Evolutionary conservation across 2,797 vertebrate species (phyloP), one percentile per base, ranked within the genome.

Genomic region (Heliangelus exortis): DNA sequence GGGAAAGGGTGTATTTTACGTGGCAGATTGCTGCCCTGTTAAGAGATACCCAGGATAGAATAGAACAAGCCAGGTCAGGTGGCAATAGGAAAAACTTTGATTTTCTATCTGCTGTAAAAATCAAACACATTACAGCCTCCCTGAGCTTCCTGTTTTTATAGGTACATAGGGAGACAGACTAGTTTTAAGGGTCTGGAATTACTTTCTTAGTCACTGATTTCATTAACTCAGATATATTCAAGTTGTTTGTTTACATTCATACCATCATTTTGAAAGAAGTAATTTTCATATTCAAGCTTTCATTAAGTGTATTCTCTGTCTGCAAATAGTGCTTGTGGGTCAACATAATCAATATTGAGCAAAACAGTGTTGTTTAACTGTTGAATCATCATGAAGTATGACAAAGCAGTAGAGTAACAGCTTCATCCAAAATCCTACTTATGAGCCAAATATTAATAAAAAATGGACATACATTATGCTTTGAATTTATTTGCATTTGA

Each of bases 151-250:
- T 85, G n/a, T 34, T 85, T 50, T 57, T 19, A 55, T 31, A 41
- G 6, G 14, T 31, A 48, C 12, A 2, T 22, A 18, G 10, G 10
- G 21, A 63, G 36, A 51, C 43, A 74, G 9, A 39, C 10, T 45
- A 53, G 17, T 81, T 84, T 90, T 73, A 88, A 75, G 66, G 18
- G 26, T 50, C 58, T 93, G 25, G 28, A 86, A 84, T 33, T 1
- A 74, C 10, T 79, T 84, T 51, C 20, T 67, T 6, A 58, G 61
- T 72, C 67, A 72, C 36, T 54, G 23, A 7, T 76, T 66, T 93
- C 58, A 90, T 90, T 78, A 91, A 53, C 54, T 91, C 72, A 84
- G 76, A 74, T 71, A 20, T 57, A 18, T 74, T 92, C 48, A 80
- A 71, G 55, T 77, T 85, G n/a, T 67, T 91, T 91, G 55, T 55